Base-by-base conservation (phyloP, 2,797 vertebrate species). In the Octomys mimax region DNA sequence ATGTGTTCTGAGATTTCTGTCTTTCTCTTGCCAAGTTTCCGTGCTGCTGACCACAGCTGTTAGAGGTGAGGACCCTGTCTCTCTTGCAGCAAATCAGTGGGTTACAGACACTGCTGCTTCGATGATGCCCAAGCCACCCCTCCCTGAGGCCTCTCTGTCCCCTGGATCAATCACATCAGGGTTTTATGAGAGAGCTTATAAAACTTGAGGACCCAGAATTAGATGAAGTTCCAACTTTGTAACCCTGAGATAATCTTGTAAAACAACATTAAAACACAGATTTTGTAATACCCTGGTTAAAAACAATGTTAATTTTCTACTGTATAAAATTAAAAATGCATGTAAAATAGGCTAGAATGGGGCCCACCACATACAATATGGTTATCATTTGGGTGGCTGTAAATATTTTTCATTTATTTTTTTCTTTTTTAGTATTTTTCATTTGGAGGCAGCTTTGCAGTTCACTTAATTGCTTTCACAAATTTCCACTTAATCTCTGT, bases 191-290 rank as follows among this genome's bases (percentile, higher is more conserved):
- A 93, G 8, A 85, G 39, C 61, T 92, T 36, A 46, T 75, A 84
- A 93, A 81, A 78, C 66, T 92, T 68, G 57, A 95, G n/a, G 52
- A n/a, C 82, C 16, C 62, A 33, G 33, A 88, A 79, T 95, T 85
- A 91, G 66, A 39, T 84, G 73, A 59, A 89, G 22, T 90, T 96
- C 39, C 33, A 64, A 16, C 86, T 79, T 95, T 87, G 46, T 83
- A 22, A 88, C 22, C 39, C 49, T 86, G 83, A 87, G 79, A 73
- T 88, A 46, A 83, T 89, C 42, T 70, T 82, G 10, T 89, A 81
- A 96, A 80, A 75, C 71, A 82, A 11, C 70, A 87, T 80, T 92
- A 62, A 96, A 94, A 71, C 31, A 84, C 33, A 95, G 73, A 92
- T 81, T 24, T 80, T 95, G 5, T 80, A 90, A 89, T 0, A 64